phyloP scores from a whole-genome alignment of 2,888 invertebrate genomes.

The Pristionchus entomophagus region DNA sequence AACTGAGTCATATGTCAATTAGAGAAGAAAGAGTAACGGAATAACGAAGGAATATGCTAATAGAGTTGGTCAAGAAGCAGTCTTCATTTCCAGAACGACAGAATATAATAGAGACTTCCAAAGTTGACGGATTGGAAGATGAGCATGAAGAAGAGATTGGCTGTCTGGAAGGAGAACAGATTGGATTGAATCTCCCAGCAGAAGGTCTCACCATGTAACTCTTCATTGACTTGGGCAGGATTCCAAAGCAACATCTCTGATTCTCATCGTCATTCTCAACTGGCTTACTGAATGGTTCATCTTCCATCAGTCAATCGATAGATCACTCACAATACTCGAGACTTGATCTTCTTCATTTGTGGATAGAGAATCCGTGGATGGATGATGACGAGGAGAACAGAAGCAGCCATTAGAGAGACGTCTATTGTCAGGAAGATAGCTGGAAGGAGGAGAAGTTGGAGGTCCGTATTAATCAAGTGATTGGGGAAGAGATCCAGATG shows the following conservation, averaged over 20 bases:
- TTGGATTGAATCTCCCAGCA: no score
- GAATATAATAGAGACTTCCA: slow-evolving; percentile 44
- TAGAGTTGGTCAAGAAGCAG: neutral
- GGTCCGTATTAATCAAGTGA: no score
- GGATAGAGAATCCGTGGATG: slow-evolving; percentile 45
- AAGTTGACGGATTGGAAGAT: slow-evolving; percentile 42
- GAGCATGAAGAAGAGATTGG: slow-evolving; percentile 46
- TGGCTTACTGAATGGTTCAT: neutral
- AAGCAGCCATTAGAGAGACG: slow-evolving; percentile 41
- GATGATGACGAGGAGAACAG: slow-evolving; percentile 27
- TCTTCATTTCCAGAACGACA: slow-evolving; percentile 36
- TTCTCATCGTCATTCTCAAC: neutral
- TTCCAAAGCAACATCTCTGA: neutral
- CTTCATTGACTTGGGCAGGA: slow-evolving; percentile 28
- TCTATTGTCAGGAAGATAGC: slow-evolving; percentile 41
- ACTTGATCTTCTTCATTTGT: slow-evolving; percentile 36
- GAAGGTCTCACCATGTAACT: neutral
- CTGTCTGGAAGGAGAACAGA: neutral
- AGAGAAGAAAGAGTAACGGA: neutral
- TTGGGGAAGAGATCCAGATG: no score
- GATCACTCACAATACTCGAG: slow-evolving; percentile 25
- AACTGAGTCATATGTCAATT: neutral
- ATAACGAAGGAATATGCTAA: slow-evolving; percentile 25
- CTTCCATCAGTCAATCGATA: neutral
- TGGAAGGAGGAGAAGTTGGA: neutral